Base-by-base conservation (phyloP, 2,797 vertebrate species). In the Sebastes flavidus region DNA sequence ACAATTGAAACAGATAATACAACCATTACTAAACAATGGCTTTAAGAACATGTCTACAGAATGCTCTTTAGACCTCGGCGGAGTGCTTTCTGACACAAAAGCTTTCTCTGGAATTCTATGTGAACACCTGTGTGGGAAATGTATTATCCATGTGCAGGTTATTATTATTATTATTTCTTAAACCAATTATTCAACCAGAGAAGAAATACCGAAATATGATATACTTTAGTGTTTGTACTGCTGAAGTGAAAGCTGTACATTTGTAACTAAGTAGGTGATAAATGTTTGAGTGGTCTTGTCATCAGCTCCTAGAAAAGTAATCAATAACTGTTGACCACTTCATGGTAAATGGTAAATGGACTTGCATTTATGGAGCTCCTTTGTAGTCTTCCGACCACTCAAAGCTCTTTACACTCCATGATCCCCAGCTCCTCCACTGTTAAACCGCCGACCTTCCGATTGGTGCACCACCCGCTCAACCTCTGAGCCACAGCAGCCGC, bases 1-100 rank as follows among this genome's bases (percentile, higher is more conserved):
- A 83, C 62, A 78, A 78, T 32, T 78, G 65, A 83, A 88, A 88
- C 56, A 77, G 72, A 72, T 72, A 80, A 87, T 62, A 74, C 61
- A 74, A 55, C 66, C 70, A 82, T 83, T 71, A 72, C 61, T 46
- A 25, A 76, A 88, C 55, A 74, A 83, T 75, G 36, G 12, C 24
- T 67, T 72, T 29, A 74, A 75, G 81, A 84, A 20, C 49, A 75
- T 34, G 49, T 66, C 72, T 73, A 16, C 22, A 60, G 11, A 78
- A 66, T 49, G 25, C 66, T 73, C 36, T 82, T 73, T 20, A 65
- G 62, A 46, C 38, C 42, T 38, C 36, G 22, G 49, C 13, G 34
- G 36, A 83, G 72, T 27, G 30, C 54, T 66, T 52, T 54, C 58
- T 38, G 32, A 71, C 71, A 63, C 14, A 58, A 61, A 83, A 59